Conservation (phyloP, 2,113 vertebrate genomes). For the Potamarius usumacintae region DNA sequence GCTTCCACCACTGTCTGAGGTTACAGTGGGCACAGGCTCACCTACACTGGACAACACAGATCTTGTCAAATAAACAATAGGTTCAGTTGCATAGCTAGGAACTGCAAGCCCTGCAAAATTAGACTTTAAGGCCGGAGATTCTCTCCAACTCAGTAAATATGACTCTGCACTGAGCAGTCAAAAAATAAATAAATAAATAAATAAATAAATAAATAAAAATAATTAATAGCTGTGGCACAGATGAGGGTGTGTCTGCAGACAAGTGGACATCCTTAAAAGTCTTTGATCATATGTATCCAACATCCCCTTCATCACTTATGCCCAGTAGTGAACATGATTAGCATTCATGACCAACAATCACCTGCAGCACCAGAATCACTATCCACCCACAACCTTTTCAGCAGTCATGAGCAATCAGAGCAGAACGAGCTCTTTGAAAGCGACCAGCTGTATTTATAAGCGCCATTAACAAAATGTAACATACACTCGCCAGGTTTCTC, state of each 20-base stretch:
- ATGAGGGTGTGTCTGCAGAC: not conserved
- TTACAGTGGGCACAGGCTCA: not conserved
- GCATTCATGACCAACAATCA: not conserved
- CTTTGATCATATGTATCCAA: not conserved
- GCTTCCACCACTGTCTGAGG: not conserved
- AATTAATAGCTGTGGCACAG: not conserved
- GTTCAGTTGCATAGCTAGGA: not conserved
- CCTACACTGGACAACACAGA: not conserved
- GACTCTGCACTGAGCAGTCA: too few relatives aligned
- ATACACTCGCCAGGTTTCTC: not conserved
- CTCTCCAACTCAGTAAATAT: too few relatives aligned
- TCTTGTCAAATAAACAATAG: not conserved
- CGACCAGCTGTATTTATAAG: not conserved
- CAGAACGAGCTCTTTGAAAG: not conserved
- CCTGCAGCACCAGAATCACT: not conserved
- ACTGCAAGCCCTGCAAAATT: not conserved
- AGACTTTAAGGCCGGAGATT: not conserved
- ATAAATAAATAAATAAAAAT: too few relatives aligned
- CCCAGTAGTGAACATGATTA: not conserved
- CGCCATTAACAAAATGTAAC: not conserved
- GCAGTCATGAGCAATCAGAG: not conserved
- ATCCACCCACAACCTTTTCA: not conserved
- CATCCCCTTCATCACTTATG: not conserved
- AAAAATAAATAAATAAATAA: too few relatives aligned
- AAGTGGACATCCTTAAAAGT: not conserved